Evolutionary conservation across 2,797 vertebrate species (phyloP).

Genomic region (Chaetodon trifasciatus): DNA sequence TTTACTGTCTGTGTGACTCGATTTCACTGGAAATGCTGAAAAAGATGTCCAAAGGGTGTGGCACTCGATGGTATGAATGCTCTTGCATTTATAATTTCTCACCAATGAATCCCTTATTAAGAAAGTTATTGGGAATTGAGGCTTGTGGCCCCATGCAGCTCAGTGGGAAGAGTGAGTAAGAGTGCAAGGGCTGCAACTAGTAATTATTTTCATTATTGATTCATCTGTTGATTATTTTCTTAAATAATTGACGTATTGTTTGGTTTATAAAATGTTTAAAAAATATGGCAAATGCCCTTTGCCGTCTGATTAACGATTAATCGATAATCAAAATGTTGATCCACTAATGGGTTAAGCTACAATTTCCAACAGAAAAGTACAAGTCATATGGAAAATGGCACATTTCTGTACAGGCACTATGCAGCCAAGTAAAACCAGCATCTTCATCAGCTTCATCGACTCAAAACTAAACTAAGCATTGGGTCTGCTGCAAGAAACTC

Average conservation of each 20-base stretch:
- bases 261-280: background rate
- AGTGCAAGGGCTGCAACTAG: background rate
- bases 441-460: background rate
- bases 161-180: background rate
- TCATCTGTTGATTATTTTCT: too few species aligned
- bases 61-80: background rate
- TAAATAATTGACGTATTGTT: background rate
- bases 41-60: conserved; percentile 4
- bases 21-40: conserved; percentile 38
- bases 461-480: background rate
- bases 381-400: background rate
- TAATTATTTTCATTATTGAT: too few species aligned
- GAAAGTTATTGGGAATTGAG: background rate
- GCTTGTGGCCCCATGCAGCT: background rate
- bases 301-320: too few species aligned
- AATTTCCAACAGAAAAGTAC: too few species aligned
- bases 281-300: too few species aligned
- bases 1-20: conserved; percentile 29
- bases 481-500: background rate
- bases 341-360: too few species aligned
- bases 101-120: background rate
- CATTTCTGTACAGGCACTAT: background rate
- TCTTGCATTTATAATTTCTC: conserved; percentile 2
- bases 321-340: too few species aligned
- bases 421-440: background rate